phyloP scores from a whole-genome alignment of 2,797 vertebrate genomes.

The Antennarius maculatus region DNA sequence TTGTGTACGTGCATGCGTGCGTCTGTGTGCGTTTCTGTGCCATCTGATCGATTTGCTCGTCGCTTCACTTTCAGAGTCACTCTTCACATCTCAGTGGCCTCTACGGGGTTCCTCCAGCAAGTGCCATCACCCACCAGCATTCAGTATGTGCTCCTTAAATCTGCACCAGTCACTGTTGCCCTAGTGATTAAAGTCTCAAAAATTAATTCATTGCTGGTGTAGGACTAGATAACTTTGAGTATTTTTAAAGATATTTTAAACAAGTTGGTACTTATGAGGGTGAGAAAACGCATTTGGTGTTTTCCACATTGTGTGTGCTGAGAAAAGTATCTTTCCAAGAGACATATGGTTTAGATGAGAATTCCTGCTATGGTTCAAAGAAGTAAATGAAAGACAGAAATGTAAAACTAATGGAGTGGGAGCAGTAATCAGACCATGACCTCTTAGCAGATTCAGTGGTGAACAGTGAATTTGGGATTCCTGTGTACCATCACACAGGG shows the following conservation, averaged over 20 bases:
- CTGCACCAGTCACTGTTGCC: slow-evolving; percentile 31
- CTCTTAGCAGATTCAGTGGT: slow-evolving; percentile 28
- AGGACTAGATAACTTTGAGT: slow-evolving; percentile 2
- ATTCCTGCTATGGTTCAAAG: not conserved
- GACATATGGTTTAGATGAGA: not conserved
- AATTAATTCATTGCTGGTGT: slow-evolving; percentile 11
- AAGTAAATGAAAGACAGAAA: slow-evolving; percentile 7
- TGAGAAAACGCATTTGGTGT: not conserved
- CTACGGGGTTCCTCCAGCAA: slow-evolving; percentile 84
- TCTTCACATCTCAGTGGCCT: slow-evolving; percentile 89
- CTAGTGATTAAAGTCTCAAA: slow-evolving; percentile 26
- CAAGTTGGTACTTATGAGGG: not conserved
- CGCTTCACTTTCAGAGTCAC: slow-evolving; percentile 83
- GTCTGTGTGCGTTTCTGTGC: slow-evolving; percentile 29
- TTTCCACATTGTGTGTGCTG: not conserved
- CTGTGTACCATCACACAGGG: slow-evolving; percentile 42
- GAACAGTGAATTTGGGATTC: slow-evolving; percentile 36
- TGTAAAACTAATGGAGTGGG: slow-evolving; percentile 19
- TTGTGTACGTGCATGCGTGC: slow-evolving; percentile 28
- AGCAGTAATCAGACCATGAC: not conserved
- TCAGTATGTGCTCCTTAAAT: slow-evolving; percentile 82
- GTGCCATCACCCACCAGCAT: slow-evolving; percentile 87
- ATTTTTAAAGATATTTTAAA: slow-evolving; percentile 7
- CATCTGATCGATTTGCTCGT: slow-evolving; percentile 72
- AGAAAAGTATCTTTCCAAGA: not conserved